Conservation (phyloP, 2,888 invertebrate genomes). For the Rosalia funebris region DNA sequence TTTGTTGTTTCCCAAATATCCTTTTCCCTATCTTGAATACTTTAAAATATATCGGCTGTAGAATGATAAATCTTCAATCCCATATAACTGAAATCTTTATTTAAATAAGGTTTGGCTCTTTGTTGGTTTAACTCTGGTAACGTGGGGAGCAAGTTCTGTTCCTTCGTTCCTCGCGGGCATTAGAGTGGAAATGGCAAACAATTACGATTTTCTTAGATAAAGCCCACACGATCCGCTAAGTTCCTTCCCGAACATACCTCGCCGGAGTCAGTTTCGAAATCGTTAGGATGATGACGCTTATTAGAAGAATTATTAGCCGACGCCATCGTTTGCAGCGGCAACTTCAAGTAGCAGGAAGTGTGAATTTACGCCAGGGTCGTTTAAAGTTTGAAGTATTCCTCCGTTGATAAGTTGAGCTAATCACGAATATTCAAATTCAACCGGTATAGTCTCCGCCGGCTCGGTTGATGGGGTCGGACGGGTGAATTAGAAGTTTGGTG, state of each 20-base stretch:
- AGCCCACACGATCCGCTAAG: neutral
- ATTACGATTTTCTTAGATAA: neutral
- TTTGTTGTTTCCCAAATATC: no score
- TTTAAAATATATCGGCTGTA: no score
- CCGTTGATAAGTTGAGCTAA: constrained; percentile 25
- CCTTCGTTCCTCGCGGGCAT: no score
- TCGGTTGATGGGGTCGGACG: constrained; percentile 20
- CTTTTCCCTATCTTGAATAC: no score
- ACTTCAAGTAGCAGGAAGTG: constrained; percentile 7
- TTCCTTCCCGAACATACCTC: no score
- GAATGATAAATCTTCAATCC: no score
- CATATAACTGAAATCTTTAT: no score
- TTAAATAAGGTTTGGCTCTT: no score
- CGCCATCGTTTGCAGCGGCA: constrained; percentile 7
- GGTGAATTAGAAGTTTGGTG: constrained; percentile 20
- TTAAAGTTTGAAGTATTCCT: constrained; percentile 26
- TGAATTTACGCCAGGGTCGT: constrained; percentile 15
- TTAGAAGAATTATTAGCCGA: constrained; percentile 14
- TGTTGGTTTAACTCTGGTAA: no score
- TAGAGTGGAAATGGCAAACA: neutral
- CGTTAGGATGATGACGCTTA: neutral
- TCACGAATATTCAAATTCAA: constrained; percentile 28
- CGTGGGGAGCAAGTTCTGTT: no score
- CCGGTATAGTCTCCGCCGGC: constrained; percentile 8
- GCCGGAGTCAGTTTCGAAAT: no score